phyloP scores from a whole-genome alignment of 2,113 vertebrate genomes.

The Bufo bufo region DNA sequence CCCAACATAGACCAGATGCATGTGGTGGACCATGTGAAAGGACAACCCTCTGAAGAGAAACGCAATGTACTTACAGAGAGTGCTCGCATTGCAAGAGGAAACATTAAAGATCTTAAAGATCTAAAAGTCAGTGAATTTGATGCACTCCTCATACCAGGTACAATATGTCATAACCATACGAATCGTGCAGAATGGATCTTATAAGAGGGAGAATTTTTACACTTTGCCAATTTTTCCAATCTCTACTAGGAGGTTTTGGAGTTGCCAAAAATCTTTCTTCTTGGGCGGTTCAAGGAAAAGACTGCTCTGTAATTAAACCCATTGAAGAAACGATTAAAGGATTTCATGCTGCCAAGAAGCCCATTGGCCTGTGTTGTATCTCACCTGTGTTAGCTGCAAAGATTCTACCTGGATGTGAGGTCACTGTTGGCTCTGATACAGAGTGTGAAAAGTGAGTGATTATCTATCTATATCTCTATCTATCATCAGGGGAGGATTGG shows the following conservation, averaged over 20 bases:
- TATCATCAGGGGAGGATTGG: no score
- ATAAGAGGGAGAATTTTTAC: not conserved
- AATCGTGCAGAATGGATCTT: not conserved
- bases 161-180: no score
- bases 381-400: slow-evolving; percentile 84
- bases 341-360: slow-evolving; percentile 81
- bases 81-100: slow-evolving; percentile 81
- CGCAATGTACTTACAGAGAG: slow-evolving; percentile 86
- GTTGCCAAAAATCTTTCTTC: slow-evolving; percentile 86
- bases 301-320: slow-evolving; percentile 70
- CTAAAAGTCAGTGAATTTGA: slow-evolving; percentile 77
- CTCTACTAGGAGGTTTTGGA: slow-evolving; percentile 81
- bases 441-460: slow-evolving; percentile 78
- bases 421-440: slow-evolving; percentile 82
- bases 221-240: not conserved
- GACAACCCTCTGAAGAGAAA: slow-evolving; percentile 76
- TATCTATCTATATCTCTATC: not conserved
- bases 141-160: slow-evolving; percentile 86
- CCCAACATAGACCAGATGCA: slow-evolving; percentile 86
- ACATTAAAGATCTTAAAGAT: slow-evolving; percentile 79
- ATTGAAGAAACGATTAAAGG: slow-evolving; percentile 76
- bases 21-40: slow-evolving; percentile 81
- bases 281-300: slow-evolving; percentile 83
- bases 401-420: slow-evolving; percentile 81
- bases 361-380: slow-evolving; percentile 88